Evolutionary conservation across 2,113 vertebrate species (phyloP).

Genomic region (Rutilus rutilus): DNA sequence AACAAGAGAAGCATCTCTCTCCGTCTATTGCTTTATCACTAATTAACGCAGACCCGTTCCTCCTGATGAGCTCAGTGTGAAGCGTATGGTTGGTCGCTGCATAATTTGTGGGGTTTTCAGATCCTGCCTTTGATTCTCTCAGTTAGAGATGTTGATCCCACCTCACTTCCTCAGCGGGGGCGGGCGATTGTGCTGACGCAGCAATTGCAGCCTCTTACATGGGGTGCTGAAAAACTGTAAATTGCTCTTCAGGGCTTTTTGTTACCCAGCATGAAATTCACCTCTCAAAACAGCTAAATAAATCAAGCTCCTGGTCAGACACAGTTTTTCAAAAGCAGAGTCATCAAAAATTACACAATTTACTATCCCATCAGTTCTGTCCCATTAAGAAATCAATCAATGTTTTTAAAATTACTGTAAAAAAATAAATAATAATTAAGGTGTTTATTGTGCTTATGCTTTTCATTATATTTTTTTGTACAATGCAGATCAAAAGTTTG

Average conservation of each 20-base stretch:
- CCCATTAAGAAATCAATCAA: not conserved
- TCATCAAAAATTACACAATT: slow-evolving; percentile 10
- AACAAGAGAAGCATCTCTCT: slow-evolving; percentile 59
- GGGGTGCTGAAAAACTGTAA: slow-evolving; percentile 17
- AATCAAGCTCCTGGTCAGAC: slow-evolving; percentile 23
- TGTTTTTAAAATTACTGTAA: not conserved
- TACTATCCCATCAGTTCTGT: not conserved
- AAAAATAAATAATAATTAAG: too few relatives aligned
- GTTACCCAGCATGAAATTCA: slow-evolving; percentile 7
- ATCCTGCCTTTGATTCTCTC: slow-evolving; percentile 42
- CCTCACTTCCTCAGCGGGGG: slow-evolving; percentile 8
- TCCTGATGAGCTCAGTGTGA: slow-evolving; percentile 23
- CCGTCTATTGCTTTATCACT: slow-evolving; percentile 68
- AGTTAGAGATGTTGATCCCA: slow-evolving; percentile 38
- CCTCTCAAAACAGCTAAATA: slow-evolving; percentile 34
- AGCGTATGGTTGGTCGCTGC: slow-evolving; percentile 15
- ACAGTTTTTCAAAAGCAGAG: slow-evolving; percentile 6
- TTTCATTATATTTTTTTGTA: too few relatives aligned
- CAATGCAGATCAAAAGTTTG: too few relatives aligned
- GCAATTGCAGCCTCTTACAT: not conserved
- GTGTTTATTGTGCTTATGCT: not conserved
- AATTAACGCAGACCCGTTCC: slow-evolving; percentile 74
- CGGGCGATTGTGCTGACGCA: slow-evolving; percentile 4
- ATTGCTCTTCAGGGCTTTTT: slow-evolving; percentile 30
- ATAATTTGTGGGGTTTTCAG: slow-evolving; percentile 38